A percentile compares a stretch with the other conserved stretches of the same genome.
Conservation (phyloP, 2,797 vertebrate genomes). For the Notoglanidium macrostoma region DNA sequence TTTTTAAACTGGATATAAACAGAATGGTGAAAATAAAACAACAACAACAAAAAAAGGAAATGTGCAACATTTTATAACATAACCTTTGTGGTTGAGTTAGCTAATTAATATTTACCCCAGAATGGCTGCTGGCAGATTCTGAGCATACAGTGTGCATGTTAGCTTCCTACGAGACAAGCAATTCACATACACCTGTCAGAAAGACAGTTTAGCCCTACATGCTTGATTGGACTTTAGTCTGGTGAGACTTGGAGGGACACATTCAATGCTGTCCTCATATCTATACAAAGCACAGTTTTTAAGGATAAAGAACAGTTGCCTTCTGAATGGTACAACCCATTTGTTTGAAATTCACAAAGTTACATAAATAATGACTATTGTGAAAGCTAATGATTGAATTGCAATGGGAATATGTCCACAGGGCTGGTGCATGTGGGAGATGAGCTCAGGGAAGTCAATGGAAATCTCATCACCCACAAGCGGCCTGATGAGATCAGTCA, state of each 20-base stretch:
- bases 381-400: not conserved
- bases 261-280: not conserved
- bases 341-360: not conserved
- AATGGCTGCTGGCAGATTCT: not conserved
- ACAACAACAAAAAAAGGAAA: not conserved
- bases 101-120: not conserved
- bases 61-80: not conserved
- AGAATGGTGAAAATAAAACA: not conserved
- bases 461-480: conserved; percentile 86
- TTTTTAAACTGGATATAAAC: not conserved
- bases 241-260: not conserved
- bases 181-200: not conserved
- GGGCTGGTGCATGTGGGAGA: conserved; percentile 94
- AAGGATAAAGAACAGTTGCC: not conserved
- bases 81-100: not conserved
- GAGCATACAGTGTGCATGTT: not conserved
- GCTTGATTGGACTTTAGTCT: not conserved
- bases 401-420: conserved; percentile 63
- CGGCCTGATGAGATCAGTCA: conserved; percentile 93
- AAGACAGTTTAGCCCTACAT: not conserved
- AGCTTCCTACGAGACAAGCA: not conserved
- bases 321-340: not conserved
- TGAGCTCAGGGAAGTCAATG: conserved; percentile 93
- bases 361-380: not conserved
- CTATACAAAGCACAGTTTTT: not conserved